A percentile compares a stretch with the other conserved stretches of the same genome.
These are phyloP conservation scores for Spisula subtruncata DNA, from an alignment of 2,888 invertebrate species.

Conservation along the genomic window DNA sequence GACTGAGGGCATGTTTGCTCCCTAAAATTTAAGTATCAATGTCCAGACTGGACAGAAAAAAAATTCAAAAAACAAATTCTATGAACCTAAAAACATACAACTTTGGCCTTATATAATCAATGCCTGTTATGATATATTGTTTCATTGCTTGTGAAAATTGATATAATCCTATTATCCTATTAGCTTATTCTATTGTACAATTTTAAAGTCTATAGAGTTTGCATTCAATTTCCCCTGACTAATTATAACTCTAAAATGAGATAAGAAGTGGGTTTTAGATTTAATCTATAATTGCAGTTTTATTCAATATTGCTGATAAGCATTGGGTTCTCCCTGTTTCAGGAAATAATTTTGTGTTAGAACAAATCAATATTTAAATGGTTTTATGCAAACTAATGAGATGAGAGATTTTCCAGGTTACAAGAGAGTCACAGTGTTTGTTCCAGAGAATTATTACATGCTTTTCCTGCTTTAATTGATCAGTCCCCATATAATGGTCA, in stretches of 20 bases:
- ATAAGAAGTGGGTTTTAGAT: background rate
- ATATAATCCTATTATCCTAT: background rate
- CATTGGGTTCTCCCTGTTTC: background rate
- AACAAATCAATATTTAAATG: conserved; percentile 4
- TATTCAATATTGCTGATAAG: conserved; percentile 12
- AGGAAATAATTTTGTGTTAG: background rate
- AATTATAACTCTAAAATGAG: background rate
- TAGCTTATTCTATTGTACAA: background rate
- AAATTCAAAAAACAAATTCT: too few species aligned
- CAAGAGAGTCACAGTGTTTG: background rate
- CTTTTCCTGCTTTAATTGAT: background rate
- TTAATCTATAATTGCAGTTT: conserved; percentile 25
- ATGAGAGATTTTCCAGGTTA: background rate
- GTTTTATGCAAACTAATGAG: background rate
- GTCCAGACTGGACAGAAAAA: too few species aligned
- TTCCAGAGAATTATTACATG: background rate
- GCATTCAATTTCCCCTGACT: background rate
- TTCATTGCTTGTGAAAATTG: background rate
- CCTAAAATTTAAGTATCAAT: too few species aligned
- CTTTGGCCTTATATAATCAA: background rate
- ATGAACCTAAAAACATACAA: too few species aligned
- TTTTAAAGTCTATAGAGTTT: background rate
- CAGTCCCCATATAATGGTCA: background rate
- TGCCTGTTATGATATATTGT: background rate
- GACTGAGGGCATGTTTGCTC: too few species aligned